These are phyloP conservation scores for Pogonocichla stellata DNA, from an alignment of 2,113 vertebrate genomes.

Conservation along the genomic window DNA sequence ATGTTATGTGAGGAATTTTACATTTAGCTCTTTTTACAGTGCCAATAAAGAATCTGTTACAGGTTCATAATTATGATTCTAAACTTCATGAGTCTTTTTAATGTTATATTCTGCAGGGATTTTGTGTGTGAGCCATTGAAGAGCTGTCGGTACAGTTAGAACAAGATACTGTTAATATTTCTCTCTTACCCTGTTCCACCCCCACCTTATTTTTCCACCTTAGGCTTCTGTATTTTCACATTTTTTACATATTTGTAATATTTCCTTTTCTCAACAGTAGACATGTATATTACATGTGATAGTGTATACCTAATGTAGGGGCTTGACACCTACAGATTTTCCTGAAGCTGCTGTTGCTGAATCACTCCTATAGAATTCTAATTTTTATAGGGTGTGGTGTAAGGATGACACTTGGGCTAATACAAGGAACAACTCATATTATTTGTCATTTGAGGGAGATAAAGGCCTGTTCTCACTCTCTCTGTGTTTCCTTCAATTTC, in stretches of 20 bases:
- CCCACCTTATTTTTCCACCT: accelerated
- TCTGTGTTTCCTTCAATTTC: not conserved
- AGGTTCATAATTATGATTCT: not conserved
- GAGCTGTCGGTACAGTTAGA: not conserved
- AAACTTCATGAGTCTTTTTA: not conserved
- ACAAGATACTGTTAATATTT: not conserved
- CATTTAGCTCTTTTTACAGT: not conserved
- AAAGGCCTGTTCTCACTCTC: not conserved
- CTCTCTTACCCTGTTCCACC: not conserved
- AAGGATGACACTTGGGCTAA: not conserved
- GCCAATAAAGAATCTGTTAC: not conserved
- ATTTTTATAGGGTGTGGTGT: not conserved
- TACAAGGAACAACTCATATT: not conserved
- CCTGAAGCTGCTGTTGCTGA: not conserved
- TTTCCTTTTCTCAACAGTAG: not conserved
- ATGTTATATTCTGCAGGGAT: not conserved
- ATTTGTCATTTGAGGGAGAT: not conserved
- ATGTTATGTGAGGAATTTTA: not conserved
- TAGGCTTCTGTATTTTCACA: not conserved
- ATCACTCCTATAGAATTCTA: not conserved
- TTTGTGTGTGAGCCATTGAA: not conserved
- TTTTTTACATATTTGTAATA: not conserved
- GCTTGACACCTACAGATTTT: not conserved
- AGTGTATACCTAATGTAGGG: not conserved
- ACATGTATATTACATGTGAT: not conserved